Evolutionary conservation across 2,113 vertebrate genomes (phyloP), one percentile per base, ranked within the genome.

Genomic region (Turnix velox): DNA sequence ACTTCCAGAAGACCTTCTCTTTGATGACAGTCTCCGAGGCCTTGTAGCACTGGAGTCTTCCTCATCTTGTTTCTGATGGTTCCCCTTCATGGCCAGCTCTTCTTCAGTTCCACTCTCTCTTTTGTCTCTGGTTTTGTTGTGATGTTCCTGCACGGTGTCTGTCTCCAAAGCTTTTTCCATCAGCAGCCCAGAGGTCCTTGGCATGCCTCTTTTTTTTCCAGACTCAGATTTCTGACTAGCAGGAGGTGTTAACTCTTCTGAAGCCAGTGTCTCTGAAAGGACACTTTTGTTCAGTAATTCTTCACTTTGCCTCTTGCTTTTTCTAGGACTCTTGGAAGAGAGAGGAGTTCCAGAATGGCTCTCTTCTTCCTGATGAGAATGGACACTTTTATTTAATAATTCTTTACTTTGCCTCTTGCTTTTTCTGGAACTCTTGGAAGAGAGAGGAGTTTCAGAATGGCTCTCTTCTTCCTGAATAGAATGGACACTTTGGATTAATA

Each of bases 21-120:
- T 96, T 23, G 94, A 96, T 6, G 97, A 97, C 23, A 62, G 12
- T 27, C 80, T 97, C 12, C 3, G 45, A 69, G 65, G 81, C 18
- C 15, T 45, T 4, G 0, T 0, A 46, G 23, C 31, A 49, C 9
- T 2, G 25, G 19, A 33, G 67, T 19, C 88, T 80, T 73, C 78
- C 52, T 63, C 3, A 24, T 14, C 52, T 46, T 52, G 18, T 5
- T 61, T 24, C 66, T 84, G 87, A 8, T 22, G 27, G 58, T 5
- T 2, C 0, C 1, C 46, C 6, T 82, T 28, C 4, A 1, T 2
- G 25, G n/a, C 13, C 75, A 65, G 31, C 24, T 91, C 77, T 84
- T 87, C 62, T 37, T 84, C 3, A 69, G n/a, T 4, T 5, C 14
- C 73, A 10, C 25, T 31, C 9, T 6, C 25, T 30, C 35, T 54